Conservation (phyloP, 2,797 vertebrate species). For the Myripristis jacobus region DNA sequence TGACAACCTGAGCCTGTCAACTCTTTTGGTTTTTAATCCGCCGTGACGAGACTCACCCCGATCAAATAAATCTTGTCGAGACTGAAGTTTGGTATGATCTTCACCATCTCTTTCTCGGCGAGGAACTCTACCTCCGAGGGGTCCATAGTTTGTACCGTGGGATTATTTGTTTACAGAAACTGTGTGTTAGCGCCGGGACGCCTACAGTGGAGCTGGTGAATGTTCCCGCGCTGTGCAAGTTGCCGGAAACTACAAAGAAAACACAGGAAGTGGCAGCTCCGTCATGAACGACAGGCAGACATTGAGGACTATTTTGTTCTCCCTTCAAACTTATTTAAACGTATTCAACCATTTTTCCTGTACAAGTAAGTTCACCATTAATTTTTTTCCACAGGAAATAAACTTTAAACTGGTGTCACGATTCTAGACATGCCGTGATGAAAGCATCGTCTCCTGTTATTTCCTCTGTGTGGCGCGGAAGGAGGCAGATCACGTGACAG, state of each 20-base stretch:
- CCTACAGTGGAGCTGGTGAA: neutral
- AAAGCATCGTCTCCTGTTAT: neutral
- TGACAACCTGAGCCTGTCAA: neutral
- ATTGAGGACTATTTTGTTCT: neutral
- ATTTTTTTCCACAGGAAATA: too few species aligned
- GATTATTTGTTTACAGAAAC: too few species aligned
- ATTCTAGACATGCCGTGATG: neutral
- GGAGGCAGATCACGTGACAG: too few species aligned
- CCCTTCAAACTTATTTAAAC: neutral
- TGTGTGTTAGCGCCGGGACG: neutral
- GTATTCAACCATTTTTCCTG: too few species aligned
- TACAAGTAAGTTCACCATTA: too few species aligned
- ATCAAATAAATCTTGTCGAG: constrained; percentile 95
- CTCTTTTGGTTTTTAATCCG: too few species aligned
- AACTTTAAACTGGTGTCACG: too few species aligned
- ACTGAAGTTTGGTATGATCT: constrained; percentile 96
- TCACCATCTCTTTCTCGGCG: constrained; percentile 92
- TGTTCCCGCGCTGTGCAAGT: constrained; percentile 65
- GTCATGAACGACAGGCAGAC: constrained; percentile 27
- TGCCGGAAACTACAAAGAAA: neutral
- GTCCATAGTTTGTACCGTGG: constrained; percentile 86
- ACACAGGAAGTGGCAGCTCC: neutral
- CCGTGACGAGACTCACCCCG: constrained; percentile 92
- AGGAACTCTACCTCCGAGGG: constrained; percentile 93
- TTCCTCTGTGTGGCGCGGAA: neutral